These are phyloP conservation scores for Plotosus lineatus DNA, from an alignment of 2,113 vertebrate genomes.

Conservation along the genomic window DNA sequence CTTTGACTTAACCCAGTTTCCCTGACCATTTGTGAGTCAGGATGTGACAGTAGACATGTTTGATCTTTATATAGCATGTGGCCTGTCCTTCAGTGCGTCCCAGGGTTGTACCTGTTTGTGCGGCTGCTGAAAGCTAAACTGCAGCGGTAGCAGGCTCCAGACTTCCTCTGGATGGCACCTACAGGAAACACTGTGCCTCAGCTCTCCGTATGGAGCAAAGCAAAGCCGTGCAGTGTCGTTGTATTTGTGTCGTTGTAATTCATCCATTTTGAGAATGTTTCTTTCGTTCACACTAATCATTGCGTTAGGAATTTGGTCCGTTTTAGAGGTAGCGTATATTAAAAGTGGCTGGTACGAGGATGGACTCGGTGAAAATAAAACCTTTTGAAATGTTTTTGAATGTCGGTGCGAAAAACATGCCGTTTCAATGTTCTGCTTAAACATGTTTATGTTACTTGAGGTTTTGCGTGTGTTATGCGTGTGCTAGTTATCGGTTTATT, in stretches of 20 bases:
- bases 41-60: conserved; percentile 48
- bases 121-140: conserved; percentile 62
- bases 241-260: conserved; percentile 38
- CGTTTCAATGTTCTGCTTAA: neutral
- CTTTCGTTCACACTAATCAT: conserved; percentile 50
- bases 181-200: conserved; percentile 65
- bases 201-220: conserved; percentile 57
- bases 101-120: conserved; percentile 55
- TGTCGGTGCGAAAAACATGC: neutral
- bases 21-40: conserved; percentile 33
- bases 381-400: neutral
- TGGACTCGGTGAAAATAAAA: neutral
- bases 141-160: conserved; percentile 65
- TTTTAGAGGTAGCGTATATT: conserved; percentile 17
- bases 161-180: conserved; percentile 71
- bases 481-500: neutral
- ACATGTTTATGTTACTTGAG: neutral
- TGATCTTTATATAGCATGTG: conserved; percentile 50
- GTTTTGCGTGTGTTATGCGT: neutral
- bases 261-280: conserved; percentile 32
- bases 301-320: conserved; percentile 48
- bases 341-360: neutral
- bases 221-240: conserved; percentile 50
- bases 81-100: conserved; percentile 64
- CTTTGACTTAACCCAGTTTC: conserved; percentile 32